Evolutionary conservation across 2,797 vertebrate genomes (phyloP), one percentile per base, ranked within the genome.

Genomic region (Philypnodon macrostomus): DNA sequence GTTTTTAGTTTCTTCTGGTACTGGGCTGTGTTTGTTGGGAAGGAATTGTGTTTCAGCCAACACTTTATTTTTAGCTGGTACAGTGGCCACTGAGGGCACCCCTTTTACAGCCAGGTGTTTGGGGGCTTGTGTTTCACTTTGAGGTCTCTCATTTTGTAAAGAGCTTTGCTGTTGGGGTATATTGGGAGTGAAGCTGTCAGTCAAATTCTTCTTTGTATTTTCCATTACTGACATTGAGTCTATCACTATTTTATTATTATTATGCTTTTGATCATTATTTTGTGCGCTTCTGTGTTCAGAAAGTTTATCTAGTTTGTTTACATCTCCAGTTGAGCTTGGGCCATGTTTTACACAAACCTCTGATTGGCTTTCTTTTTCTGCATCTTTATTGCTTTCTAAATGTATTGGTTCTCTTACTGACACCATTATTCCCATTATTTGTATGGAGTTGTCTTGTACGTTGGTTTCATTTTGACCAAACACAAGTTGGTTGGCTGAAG

Each of bases 351-450:
- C 66, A 58, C 52, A 18, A 18, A n/a, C 58, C n/a, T 29, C 9
- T 33, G 46, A 34, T 33, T n/a, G 48, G 24, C 7, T 54, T 47
- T 63, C 67, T 80, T 58, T 83, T n/a, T n/a, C n/a, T n/a, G n/a
- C n/a, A n/a, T n/a, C n/a, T n/a, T n/a, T n/a, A n/a, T n/a, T n/a
- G n/a, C n/a, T n/a, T n/a, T n/a, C n/a, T n/a, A n/a, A n/a, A n/a
- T n/a, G n/a, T n/a, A n/a, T n/a, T n/a, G 79, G 49, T 57, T 83
- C 80, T 52, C 44, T 71, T 7, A 84, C 74, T 30, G 52, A 79
- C 33, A 87, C 81, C 71, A 70, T 81, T 67, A 87, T 85, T 54
- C 81, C 79, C 39, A 62, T 77, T 9, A 86, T 86, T 27, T 79
- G 61, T 47, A 86, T 58, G 32, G 7, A 67, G 19, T 77, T 71